Conservation (phyloP, 2,888 invertebrate species). For the Lithodes maja region DNA sequence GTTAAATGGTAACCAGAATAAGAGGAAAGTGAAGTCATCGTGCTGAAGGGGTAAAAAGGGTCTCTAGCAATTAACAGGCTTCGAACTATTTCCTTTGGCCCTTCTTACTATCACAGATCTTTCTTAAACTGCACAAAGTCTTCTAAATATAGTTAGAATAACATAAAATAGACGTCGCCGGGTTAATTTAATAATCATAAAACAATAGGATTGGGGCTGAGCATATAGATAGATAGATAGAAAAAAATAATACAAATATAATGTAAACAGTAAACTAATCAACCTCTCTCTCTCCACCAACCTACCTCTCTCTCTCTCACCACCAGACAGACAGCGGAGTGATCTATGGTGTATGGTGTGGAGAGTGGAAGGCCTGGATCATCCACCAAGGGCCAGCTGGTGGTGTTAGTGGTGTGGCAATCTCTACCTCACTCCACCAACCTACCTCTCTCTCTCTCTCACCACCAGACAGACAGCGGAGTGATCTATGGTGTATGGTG, state of each 20-base stretch:
- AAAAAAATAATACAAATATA: background rate
- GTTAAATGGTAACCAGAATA: no score
- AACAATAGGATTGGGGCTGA: no score
- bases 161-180: no score
- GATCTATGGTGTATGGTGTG: constrained; percentile 49
- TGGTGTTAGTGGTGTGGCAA: constrained; percentile 40
- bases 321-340: constrained; percentile 55
- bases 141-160: no score
- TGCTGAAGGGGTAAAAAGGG: no score
- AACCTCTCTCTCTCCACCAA: background rate
- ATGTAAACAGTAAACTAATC: background rate
- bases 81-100: no score
- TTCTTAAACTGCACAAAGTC: no score
- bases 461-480: constrained; percentile 53
- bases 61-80: no score
- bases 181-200: no score
- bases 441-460: background rate
- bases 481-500: constrained; percentile 51
- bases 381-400: constrained; percentile 48
- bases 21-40: no score
- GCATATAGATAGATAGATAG: background rate
- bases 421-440: constrained; percentile 16
- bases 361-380: constrained; percentile 4
- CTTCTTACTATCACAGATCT: no score
- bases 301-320: background rate